Evolutionary conservation across 2,113 vertebrate genomes (phyloP), one percentile per base, ranked within the genome.

Genomic region (Galeopterus variegatus): DNA sequence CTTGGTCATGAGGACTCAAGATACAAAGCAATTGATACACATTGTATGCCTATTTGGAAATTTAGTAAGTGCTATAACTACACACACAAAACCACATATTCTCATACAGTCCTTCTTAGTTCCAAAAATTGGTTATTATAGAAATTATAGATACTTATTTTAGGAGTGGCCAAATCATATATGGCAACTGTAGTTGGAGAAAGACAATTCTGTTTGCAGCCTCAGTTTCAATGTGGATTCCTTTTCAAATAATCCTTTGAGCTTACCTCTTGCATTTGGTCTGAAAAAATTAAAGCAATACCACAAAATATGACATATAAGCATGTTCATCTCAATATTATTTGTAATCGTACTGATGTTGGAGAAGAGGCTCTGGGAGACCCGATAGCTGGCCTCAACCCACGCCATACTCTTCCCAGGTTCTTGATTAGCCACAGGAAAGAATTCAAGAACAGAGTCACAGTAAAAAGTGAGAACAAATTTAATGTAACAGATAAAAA

Each of bases 231-330:
- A 69, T 73, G 5, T 50, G 19, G 18, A 73, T 79, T 84, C 15
- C 54, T 75, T 94, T 9, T 94, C 67, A 24, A 69, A 85, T 60
- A 93, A 77, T 90, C n/a, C 6, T 90, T 90, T 92, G 60, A 85
- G 12, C 17, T 93, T 84, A 26, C 1, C 58, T 64, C 31, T 88
- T 81, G 50, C 23, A 54, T 12, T 94, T 87, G 64, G 6, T 84
- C 48, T 83, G 33, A 93, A 73, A 28, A 89, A 64, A 52, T 69
- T 72, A 54, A 65, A 93, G 8, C 0, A 83, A 94, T 72, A 80
- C 18, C 54, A 60, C 11, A 80, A 94, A 96, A 88, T 86, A 84
- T 84, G 62, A 7, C 86, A 2, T 52, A 28, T 45, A 56, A 85
- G 13, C 14, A 45, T 54, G 3, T 79, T 8, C 9, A 45, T 33